Evolutionary conservation across 2,888 invertebrate species (phyloP).

Genomic region (Galerucella nymphaeae): DNA sequence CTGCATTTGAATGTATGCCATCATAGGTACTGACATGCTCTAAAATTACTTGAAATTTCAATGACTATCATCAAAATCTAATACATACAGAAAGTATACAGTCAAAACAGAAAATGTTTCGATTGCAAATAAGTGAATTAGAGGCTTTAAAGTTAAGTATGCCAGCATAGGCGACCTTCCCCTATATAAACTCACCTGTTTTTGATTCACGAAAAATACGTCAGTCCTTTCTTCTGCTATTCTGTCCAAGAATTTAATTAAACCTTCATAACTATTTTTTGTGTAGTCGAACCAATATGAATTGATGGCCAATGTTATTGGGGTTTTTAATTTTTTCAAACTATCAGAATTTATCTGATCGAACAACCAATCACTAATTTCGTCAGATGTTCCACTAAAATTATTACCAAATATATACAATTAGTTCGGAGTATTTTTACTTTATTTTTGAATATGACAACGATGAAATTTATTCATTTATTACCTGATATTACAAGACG

Average conservation of each 20-base stretch:
- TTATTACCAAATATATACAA: background rate
- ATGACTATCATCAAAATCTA: too few relatives aligned
- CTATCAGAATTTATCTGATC: conserved; percentile 59
- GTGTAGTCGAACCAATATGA: conserved; percentile 65
- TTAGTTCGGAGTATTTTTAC: background rate
- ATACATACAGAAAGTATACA: too few relatives aligned
- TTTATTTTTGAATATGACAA: background rate
- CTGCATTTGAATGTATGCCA: too few relatives aligned
- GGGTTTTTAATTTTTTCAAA: conserved; percentile 56
- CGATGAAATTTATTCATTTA: background rate
- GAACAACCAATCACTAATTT: conserved; percentile 63
- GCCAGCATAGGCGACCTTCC: too few relatives aligned
- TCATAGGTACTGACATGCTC: too few relatives aligned
- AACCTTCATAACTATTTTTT: conserved; percentile 55
- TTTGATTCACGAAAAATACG: conserved; percentile 63
- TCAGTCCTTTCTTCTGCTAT: conserved; percentile 48
- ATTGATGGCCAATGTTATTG: conserved; percentile 66
- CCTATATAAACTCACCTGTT: conserved; percentile 49
- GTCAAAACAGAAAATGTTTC: too few relatives aligned
- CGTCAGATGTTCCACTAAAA: conserved; percentile 57
- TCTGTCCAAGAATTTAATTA: conserved; percentile 60
- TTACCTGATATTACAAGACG: conserved; percentile 68
- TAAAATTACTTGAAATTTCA: too few relatives aligned
- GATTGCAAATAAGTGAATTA: too few relatives aligned
- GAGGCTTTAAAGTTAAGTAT: too few relatives aligned